Evolutionary conservation across 2,888 invertebrate genomes (phyloP).

Genomic region (Agapostemon virescens): DNA sequence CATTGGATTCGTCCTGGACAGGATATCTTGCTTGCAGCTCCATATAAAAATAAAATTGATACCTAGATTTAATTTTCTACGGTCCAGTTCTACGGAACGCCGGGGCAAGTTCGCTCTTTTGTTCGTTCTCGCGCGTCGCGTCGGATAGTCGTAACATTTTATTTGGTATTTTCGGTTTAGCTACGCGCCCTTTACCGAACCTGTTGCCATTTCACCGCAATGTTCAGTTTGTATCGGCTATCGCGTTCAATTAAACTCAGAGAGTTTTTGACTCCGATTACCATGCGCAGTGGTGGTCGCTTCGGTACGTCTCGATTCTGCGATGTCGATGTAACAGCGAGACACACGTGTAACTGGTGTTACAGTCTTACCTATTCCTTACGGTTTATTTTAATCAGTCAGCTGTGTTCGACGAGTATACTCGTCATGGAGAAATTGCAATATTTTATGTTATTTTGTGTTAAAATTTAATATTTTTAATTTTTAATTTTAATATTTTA

Average conservation of each 20-base stretch:
- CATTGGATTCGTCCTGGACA: background rate
- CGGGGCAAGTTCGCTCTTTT: background rate
- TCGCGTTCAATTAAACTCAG: constrained; percentile 63
- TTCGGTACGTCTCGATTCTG: constrained; percentile 3
- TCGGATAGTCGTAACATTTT: constrained; percentile 39
- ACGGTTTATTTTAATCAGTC: background rate
- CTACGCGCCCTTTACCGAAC: constrained; percentile 52
- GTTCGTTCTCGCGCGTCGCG: background rate
- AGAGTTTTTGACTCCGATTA: constrained; percentile 59
- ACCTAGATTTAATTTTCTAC: constrained; percentile 18
- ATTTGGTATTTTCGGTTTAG: constrained; percentile 44
- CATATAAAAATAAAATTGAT: constrained; percentile 13
- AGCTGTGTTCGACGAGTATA: too few species aligned
- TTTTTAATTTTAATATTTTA: too few species aligned
- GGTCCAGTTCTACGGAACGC: background rate
- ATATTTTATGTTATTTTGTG: too few species aligned
- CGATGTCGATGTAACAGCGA: constrained; percentile 21
- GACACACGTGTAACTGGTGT: constrained; percentile 35
- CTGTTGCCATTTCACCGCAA: constrained; percentile 63
- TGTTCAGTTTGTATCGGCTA: constrained; percentile 62
- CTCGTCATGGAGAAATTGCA: too few species aligned
- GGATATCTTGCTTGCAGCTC: background rate
- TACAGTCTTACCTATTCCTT: constrained; percentile 23
- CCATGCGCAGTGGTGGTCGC: constrained; percentile 1
- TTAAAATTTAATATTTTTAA: too few species aligned